Base-by-base conservation (phyloP, 2,797 vertebrate genomes). In the Pseudochirops cupreus region DNA sequence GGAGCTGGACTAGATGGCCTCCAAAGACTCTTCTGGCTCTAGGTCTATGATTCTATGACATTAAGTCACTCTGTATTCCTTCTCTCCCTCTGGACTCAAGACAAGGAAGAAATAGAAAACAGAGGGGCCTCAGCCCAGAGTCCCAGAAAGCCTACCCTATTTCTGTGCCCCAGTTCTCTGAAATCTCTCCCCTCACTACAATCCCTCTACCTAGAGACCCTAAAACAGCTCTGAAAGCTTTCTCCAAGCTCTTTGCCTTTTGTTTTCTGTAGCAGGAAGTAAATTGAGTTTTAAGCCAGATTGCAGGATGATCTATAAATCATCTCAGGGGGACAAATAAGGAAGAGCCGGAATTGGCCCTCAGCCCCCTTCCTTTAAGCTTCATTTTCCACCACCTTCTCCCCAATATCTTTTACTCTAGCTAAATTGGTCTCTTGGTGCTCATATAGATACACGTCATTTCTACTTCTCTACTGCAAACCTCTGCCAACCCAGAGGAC, bases 111-210 rank as follows among this genome's bases (percentile, higher is more conserved):
- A 82, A 82, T 10, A 24, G 39, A 82, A 82, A 82, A 24, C 3
- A 24, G 24, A 16, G 93, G 67, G 0, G 3, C 39, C 0, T 0
- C 0, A 0, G 13, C 0, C 13, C 67, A 33, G 39, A 57, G 33
- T 9, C 94, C 53, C 95, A n/a, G 93, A 52, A 28, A 89, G 62
- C 67, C 28, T 92, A 53, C 2, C 31, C 90, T 18, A 89, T 1
- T 0, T 92, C 7, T 12, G 1, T 0, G 0, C 39, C 91, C 90
- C 55, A 5, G 55, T 82, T 82, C 74, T 82, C 74, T 46, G 39
- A 82, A 46, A 82, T 82, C 74, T 82, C 21, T 46, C 74, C 74
- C 74, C 6, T 82, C 1, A 0, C 39, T 24, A 82, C 39, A 82
- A 82, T 82, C 39, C 31, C 1, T 74, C 74, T 31, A 46, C 29